Conservation (phyloP, 2,888 invertebrate species). For the Drosophila neutralis region DNA sequence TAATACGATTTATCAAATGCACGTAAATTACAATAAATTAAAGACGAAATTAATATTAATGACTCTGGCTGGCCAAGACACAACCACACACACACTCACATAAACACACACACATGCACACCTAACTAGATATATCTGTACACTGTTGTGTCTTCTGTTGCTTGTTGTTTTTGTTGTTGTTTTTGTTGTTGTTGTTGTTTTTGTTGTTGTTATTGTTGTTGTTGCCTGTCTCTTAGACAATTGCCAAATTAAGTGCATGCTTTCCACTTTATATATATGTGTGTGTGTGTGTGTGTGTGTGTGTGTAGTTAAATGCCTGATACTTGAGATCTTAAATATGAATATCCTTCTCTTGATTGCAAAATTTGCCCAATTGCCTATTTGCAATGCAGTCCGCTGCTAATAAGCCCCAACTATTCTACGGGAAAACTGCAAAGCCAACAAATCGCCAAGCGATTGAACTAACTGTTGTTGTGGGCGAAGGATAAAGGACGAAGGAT, state of each 20-base stretch:
- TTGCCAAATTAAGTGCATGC: conserved; percentile 76
- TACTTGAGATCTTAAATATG: conserved; percentile 65
- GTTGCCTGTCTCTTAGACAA: conserved; percentile 54
- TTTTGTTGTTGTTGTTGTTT: neutral
- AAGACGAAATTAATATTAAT: conserved; percentile 79
- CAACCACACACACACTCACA: conserved; percentile 21
- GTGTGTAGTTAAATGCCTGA: conserved; percentile 7
- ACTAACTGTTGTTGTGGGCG: conserved; percentile 30
- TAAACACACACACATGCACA: neutral
- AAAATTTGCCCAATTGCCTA: conserved; percentile 64
- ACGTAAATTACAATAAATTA: conserved; percentile 81
- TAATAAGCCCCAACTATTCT: conserved; percentile 63
- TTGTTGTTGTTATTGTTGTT: conserved; percentile 7
- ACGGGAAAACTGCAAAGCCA: conserved; percentile 48
- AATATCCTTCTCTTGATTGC: conserved; percentile 71
- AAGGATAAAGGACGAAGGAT: neutral
- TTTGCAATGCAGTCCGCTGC: conserved; percentile 63
- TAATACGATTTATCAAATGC: conserved; percentile 79
- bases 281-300: conserved; percentile 7
- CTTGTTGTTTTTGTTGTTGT: conserved; percentile 2
- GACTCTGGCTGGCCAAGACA: conserved; percentile 61
- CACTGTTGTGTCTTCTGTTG: neutral
- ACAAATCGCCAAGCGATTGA: conserved; percentile 68
- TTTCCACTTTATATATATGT: conserved; percentile 4
- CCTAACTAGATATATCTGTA: conserved; percentile 10